A percentile compares a stretch with the other conserved stretches of the same genome.
phyloP scores from a whole-genome alignment of 2,888 invertebrate genomes.

The Phorcus lineatus region DNA sequence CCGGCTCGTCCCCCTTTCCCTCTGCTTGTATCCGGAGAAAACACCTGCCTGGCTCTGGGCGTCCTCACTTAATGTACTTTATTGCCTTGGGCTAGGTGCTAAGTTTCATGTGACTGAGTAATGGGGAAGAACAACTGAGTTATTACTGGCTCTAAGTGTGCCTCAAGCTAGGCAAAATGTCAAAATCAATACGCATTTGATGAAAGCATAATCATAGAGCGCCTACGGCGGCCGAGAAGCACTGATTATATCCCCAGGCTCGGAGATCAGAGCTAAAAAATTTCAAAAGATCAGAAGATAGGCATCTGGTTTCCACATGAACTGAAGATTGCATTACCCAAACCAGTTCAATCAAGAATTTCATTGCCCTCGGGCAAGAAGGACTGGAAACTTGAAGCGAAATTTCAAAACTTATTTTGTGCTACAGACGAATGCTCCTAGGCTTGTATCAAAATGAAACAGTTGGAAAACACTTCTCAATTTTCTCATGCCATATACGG shows the following conservation, averaged over 20 bases:
- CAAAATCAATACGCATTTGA: constrained; percentile 42
- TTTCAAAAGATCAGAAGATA: constrained; percentile 29
- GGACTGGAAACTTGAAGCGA: constrained; percentile 21
- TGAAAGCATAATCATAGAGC: constrained; percentile 45
- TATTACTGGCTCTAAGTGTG: constrained; percentile 28
- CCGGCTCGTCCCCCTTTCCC: constrained; percentile 9
- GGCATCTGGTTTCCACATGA: constrained; percentile 24
- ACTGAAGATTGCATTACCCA: constrained; percentile 23
- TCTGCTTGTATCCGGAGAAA: constrained; percentile 12
- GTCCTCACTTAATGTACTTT: constrained; percentile 28
- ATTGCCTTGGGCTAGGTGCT: not conserved
- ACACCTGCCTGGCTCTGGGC: constrained; percentile 26
- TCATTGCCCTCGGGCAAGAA: not conserved
- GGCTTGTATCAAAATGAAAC: constrained; percentile 8
- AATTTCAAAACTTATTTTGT: constrained; percentile 15
- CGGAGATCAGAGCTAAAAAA: constrained; percentile 25
- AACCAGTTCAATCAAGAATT: constrained; percentile 22
- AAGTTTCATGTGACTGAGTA: constrained; percentile 28
- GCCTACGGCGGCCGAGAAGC: constrained; percentile 28
- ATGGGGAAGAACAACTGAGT: constrained; percentile 28
- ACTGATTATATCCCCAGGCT: constrained; percentile 25
- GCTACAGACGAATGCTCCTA: constrained; percentile 7
- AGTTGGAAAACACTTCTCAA: constrained; percentile 13
- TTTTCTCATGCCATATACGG: constrained; percentile 15
- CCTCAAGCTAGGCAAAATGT: constrained; percentile 27